Evolutionary conservation across 1,140 invertebrate species (phyloP).

Genomic region (Archegozetes longisetosus): DNA sequence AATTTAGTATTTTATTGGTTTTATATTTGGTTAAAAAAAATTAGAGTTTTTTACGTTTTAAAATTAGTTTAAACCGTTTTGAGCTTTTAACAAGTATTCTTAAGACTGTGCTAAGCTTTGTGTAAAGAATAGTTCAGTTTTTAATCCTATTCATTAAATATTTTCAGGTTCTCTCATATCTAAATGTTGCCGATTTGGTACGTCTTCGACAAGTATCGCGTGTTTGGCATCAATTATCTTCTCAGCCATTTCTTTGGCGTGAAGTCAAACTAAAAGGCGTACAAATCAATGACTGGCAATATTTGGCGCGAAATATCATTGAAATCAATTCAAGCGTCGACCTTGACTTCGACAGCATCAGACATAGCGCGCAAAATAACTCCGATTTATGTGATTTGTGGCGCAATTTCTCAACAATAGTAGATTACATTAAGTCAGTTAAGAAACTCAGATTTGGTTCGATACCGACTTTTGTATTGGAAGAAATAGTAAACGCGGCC

Average conservation of each 20-base stretch:
- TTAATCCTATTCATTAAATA: background rate
- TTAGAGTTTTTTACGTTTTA: no score
- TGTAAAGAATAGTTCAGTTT: no score
- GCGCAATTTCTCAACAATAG: background rate
- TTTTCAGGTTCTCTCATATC: constrained; percentile 1
- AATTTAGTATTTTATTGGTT: no score
- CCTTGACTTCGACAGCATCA: constrained; percentile 8
- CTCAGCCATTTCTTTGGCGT: constrained; percentile 5
- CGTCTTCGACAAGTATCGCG: constrained; percentile 2
- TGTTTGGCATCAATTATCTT: constrained; percentile 2
- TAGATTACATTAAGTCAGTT: constrained; percentile 6
- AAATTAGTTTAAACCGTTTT: no score
- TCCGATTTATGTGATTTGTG: background rate
- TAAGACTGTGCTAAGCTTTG: no score
- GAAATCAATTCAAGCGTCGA: background rate
- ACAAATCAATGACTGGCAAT: constrained; percentile 7
- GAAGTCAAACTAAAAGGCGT: constrained; percentile 6
- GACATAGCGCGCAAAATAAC: background rate
- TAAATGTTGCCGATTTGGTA: constrained; percentile 9
- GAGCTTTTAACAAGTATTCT: no score
- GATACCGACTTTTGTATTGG: constrained; percentile 8
- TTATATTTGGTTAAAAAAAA: no score
- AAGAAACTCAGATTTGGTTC: constrained; percentile 3
- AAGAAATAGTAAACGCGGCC: constrained; percentile 6
- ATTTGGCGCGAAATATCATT: constrained; percentile 3